Evolutionary conservation across 2,888 invertebrate species (phyloP).

Genomic region (Agrotis exclamationis): DNA sequence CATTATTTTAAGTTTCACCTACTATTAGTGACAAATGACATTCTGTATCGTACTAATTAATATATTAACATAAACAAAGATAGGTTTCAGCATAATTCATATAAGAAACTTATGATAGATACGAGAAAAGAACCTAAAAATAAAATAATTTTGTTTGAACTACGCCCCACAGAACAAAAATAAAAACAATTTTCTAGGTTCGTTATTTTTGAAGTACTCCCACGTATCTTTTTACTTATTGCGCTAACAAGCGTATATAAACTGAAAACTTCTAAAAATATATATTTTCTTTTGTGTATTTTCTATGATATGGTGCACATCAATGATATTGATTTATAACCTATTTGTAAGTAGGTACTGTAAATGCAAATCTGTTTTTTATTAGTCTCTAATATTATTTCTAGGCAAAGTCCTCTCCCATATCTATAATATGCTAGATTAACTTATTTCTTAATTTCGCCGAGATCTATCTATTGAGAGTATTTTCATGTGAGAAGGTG

Average conservation of each 20-base stretch:
- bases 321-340: background rate
- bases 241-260: slow-evolving; percentile 18
- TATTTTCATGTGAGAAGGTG: no score
- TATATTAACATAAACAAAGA: no score
- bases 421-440: no score
- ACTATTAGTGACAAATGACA: background rate
- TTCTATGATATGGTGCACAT: background rate
- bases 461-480: no score
- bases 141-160: background rate
- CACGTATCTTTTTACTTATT: slow-evolving; percentile 3
- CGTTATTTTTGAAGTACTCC: background rate
- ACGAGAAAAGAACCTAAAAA: background rate
- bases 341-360: background rate
- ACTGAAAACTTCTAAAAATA: background rate
- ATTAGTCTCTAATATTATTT: no score
- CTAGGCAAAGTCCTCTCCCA: no score
- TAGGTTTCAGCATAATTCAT: background rate
- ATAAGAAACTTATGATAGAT: background rate
- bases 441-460: no score
- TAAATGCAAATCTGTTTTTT: background rate
- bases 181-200: slow-evolving; percentile 8
- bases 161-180: background rate
- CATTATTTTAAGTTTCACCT: background rate
- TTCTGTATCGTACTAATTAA: background rate
- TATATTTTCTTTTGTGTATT: slow-evolving; percentile 13